phyloP scores from a whole-genome alignment of 2,888 invertebrate species.

The Polylopha cassiicola region DNA sequence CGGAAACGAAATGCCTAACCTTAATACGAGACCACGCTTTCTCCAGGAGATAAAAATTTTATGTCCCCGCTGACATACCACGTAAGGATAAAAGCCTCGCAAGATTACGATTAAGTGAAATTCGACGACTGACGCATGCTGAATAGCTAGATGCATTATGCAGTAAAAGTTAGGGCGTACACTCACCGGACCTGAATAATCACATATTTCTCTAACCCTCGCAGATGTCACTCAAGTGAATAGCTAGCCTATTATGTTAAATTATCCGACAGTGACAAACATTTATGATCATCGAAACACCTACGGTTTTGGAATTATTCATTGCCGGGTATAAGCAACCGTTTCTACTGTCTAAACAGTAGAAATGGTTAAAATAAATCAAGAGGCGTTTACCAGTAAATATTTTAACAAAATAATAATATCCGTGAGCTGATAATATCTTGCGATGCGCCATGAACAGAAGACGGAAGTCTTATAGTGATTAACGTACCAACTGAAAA shows the following conservation, averaged over 20 bases:
- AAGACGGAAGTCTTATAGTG: no score
- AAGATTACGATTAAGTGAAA: constrained; percentile 40
- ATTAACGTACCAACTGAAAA: no score
- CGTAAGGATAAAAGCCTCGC: constrained; percentile 42
- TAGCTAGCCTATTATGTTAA: constrained; percentile 18
- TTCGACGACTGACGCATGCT: constrained; percentile 26
- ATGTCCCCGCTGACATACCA: constrained; percentile 36
- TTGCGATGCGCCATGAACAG: no score
- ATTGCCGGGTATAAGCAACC: constrained; percentile 13
- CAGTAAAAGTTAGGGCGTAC: constrained; percentile 42
- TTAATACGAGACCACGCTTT: constrained; percentile 45
- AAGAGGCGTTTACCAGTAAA: constrained; percentile 13
- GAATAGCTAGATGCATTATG: constrained; percentile 33
- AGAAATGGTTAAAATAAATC: constrained; percentile 20
- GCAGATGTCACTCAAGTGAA: constrained; percentile 17
- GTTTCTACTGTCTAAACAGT: constrained; percentile 18
- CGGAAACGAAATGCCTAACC: constrained; percentile 36
- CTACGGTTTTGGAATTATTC: constrained; percentile 22
- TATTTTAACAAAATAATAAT: constrained; percentile 19
- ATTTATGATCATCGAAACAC: constrained; percentile 22
- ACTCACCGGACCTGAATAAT: constrained; percentile 18
- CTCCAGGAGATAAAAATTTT: constrained; percentile 50
- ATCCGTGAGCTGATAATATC: constrained; percentile 13
- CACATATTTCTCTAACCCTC: constrained; percentile 20
- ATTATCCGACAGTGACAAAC: constrained; percentile 22